Base-by-base conservation (phyloP, 35 echinoderm and acorn worm genomes). In the Anneissia japonica region DNA sequence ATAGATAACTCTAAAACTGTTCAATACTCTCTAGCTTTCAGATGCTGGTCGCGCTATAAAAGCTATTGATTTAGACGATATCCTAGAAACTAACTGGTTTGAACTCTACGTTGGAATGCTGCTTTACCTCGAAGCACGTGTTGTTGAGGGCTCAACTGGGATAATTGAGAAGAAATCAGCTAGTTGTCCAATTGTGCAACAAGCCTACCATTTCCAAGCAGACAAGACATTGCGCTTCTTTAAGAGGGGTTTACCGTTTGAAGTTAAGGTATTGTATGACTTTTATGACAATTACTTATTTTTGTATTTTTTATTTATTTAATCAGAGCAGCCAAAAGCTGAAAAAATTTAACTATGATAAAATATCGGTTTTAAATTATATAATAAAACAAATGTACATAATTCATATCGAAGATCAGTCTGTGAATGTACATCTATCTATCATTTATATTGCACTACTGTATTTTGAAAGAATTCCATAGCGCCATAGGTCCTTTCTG, bases 161-260 rank as follows among this genome's bases (percentile, higher is more conserved):
- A 40, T 51, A 4, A 84, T 32, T 3, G 82, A 88, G 75, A 91
- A 87, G 38, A 82, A 46, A 10, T 84, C 90, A 16, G 84, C 91
- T 38, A 77, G 73, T 4, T 56, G 31, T 11, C 75, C 77, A 10
- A 80, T 84, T 36, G 85, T 80, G 5, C 11, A 30, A 39, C 84
- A 77, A 11, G 85, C 89, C n/a, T 95, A 95, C 77, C 55, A 38
- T 36, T 90, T 95, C 45, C 43, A 75, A 10, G 87, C 80, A 75
- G 89, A 88, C 9, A 73, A 81, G 17, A 95, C 89, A 26, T 75
- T 81, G 32, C 31, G 38, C 23, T 85, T 85, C 34, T 95, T 85
- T 28, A 95, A 91, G 77, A 90, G 75, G 55, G 89, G 86, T 73
- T 80, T 95, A 77, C 89, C 88, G 26, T 95, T 80, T 88, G 85